Base-by-base conservation (phyloP, 1,140 invertebrate species). In the Camponotus floridanus region DNA sequence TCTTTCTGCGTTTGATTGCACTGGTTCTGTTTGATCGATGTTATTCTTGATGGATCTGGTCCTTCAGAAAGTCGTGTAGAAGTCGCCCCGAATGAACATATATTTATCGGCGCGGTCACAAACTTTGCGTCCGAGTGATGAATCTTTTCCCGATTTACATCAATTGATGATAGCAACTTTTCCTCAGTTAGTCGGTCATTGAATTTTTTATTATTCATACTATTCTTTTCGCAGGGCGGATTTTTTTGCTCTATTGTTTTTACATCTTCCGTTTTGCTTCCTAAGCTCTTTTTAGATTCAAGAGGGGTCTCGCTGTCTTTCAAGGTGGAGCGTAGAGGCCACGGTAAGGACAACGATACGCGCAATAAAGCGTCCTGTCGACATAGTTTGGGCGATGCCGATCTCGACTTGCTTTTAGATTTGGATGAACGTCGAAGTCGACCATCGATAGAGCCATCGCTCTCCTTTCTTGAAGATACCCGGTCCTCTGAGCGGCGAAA, bases 401-500 rank as follows among this genome's bases (percentile, higher is more conserved):
- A 86, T 39, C 68, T 85, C 6, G 86, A 86, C 76, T 91, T 92
- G 6, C 84, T 88, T 36, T 91, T 91, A 8, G 45, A 83, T 45
- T 92, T 90, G 0, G 33, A 61, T 11, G 36, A 21, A 33, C 57
- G 68, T 0, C 15, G 15, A 2, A n/a, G 18, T 0, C 36, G 70
- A 36, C 45, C 62, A 2, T 74, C 26, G 1, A 79, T 79, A n/a
- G 7, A 61, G 15, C 87, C 65, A 0, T 91, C 87, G 61, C 88
- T 91, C 33, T 90, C 86, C 9, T 80, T 91, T 13, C 85, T 91
- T 1, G 87, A 86, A 0, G 95, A 93, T 21, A 95, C 91, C 0
- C 95, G 94, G 81, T 96, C 96, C 11, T 95, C 95, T 61, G 95
- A 96, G 73, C 95, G 93, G 15, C 96, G 95, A 11, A 97, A 95